phyloP scores from a whole-genome alignment of 30 jellyfish, hydroid and myxozoan species.

The Hydractinia echinata region DNA sequence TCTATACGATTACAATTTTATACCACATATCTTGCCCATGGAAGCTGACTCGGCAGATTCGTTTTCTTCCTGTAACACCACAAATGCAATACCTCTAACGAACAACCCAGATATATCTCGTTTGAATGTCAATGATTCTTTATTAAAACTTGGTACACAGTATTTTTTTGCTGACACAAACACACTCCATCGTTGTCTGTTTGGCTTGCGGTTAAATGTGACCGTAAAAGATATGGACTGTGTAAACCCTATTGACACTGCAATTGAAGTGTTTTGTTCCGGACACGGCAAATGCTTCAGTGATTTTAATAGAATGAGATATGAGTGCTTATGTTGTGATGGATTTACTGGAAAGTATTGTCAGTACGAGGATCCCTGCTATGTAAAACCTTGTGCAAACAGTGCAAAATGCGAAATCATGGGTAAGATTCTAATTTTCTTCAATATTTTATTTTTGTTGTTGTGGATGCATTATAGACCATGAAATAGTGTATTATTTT shows the following conservation, averaged over 20 bases:
- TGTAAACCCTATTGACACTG: slow-evolving; percentile 34
- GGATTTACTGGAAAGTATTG: slow-evolving; percentile 82
- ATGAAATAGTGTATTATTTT: not conserved
- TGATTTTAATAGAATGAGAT: slow-evolving; percentile 42
- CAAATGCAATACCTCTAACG: slow-evolving; percentile 67
- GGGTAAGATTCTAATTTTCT: slow-evolving; percentile 18
- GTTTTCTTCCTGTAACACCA: slow-evolving; percentile 63
- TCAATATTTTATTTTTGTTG: not conserved
- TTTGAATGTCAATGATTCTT: slow-evolving; percentile 55
- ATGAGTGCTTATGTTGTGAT: slow-evolving; percentile 75
- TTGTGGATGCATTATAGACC: not conserved
- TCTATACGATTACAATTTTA: slow-evolving; percentile 46
- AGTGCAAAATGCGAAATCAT: slow-evolving; percentile 51
- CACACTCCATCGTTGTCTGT: slow-evolving; percentile 67
- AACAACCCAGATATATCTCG: slow-evolving; percentile 37
- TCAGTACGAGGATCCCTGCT: slow-evolving; percentile 88
- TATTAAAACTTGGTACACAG: slow-evolving; percentile 64
- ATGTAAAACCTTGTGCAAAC: slow-evolving; percentile 60
- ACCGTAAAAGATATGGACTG: slow-evolving; percentile 73
- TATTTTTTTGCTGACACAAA: slow-evolving; percentile 86
- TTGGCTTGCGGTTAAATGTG: slow-evolving; percentile 91
- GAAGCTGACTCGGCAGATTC: slow-evolving; percentile 64
- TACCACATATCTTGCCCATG: slow-evolving; percentile 77
- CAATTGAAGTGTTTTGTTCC: slow-evolving; percentile 32
- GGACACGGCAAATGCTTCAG: slow-evolving; percentile 90